A percentile compares a stretch with the other conserved stretches of the same genome.
Conservation (phyloP, 2,888 invertebrate genomes). For the Drosophila neonasuta region DNA sequence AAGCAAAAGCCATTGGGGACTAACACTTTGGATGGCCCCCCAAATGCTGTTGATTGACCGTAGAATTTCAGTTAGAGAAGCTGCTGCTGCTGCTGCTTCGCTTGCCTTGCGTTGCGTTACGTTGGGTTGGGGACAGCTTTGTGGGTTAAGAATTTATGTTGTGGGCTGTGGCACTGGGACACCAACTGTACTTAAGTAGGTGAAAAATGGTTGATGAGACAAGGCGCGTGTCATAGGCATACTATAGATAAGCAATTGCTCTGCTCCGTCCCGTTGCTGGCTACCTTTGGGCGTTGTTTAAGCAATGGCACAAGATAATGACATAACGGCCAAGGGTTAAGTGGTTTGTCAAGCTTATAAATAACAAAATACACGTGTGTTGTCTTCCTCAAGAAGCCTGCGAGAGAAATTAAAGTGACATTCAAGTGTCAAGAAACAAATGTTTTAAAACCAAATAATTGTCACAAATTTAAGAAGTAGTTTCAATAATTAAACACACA, state of each 20-base stretch:
- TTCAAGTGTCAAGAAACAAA: background rate
- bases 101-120: background rate
- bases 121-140: conserved; percentile 25
- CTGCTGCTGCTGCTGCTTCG: background rate
- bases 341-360: conserved; percentile 30
- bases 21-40: conserved; percentile 21
- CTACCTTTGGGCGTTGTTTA: conserved; percentile 43
- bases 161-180: conserved; percentile 19
- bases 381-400: background rate
- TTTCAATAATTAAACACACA: no score
- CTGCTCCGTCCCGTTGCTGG: background rate
- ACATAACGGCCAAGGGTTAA: conserved; percentile 31
- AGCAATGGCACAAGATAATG: conserved; percentile 44
- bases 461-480: background rate
- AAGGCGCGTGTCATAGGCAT: conserved; percentile 21
- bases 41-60: conserved; percentile 49
- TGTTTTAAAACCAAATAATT: background rate
- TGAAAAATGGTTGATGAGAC: conserved; percentile 42
- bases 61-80: conserved; percentile 44
- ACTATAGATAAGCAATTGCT: conserved; percentile 37
- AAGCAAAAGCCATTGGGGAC: conserved; percentile 10
- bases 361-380: conserved; percentile 21
- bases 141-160: conserved; percentile 50
- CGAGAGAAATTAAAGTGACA: background rate
- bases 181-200: conserved; percentile 47